Percentiles rank a stretch among this genome's conserved stretches.
These are phyloP conservation scores for Oreohelix idahoensis DNA, from an alignment of 1,140 invertebrate genomes.

Conservation along the genomic window DNA sequence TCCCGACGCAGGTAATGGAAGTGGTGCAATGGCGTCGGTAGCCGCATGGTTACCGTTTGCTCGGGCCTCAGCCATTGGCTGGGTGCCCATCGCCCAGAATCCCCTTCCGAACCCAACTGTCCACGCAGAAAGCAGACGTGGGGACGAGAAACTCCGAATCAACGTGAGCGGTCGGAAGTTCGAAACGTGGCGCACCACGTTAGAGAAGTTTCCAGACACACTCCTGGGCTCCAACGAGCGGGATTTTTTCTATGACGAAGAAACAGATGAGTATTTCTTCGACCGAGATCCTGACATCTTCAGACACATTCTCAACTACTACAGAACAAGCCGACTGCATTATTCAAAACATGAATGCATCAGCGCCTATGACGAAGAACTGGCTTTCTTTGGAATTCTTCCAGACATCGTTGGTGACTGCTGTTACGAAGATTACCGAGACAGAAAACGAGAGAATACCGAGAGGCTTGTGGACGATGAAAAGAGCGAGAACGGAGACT, in stretches of 20 bases:
- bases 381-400: conserved; percentile 98
- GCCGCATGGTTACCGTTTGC: conserved; percentile 99
- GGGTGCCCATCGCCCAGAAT: conserved; percentile 82
- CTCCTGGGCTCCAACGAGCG: conserved; percentile 97
- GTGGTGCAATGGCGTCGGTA: conserved; percentile 91
- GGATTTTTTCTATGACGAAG: conserved; percentile 99
- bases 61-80: conserved; percentile 97
- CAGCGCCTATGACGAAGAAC: conserved; percentile 98
- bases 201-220: conserved; percentile 99
- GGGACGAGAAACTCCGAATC: conserved; percentile 72
- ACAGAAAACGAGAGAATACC: conserved; percentile 97
- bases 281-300: conserved; percentile 99
- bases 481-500: conserved; percentile 67
- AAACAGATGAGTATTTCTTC: conserved; percentile 98
- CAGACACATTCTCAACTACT: conserved; percentile 98
- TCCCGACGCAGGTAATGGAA: conserved; percentile 51
- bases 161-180: conserved; percentile 87
- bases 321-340: conserved; percentile 98
- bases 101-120: conserved; percentile 89
- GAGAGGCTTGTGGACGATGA: conserved; percentile 98
- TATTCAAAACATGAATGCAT: conserved; percentile 99
- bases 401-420: conserved; percentile 98
- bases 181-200: conserved; percentile 98
- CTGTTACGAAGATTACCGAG: conserved; percentile 99
- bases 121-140: conserved; percentile 65